phyloP scores from a whole-genome alignment of 2,797 vertebrate genomes.

The Falco novaeseelandiae region DNA sequence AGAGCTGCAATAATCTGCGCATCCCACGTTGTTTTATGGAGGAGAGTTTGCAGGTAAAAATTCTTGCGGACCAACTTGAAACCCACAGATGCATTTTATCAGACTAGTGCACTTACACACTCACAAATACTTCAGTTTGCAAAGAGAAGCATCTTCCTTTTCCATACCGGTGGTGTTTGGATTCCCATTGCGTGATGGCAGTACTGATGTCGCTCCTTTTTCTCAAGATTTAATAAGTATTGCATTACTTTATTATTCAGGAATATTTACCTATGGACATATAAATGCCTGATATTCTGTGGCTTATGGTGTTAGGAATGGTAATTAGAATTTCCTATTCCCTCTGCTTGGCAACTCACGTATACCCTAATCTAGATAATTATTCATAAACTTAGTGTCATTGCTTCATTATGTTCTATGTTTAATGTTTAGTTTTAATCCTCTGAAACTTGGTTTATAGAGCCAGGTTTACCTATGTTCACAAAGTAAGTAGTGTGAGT shows the following conservation, averaged over 20 bases:
- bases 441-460: background rate
- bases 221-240: background rate
- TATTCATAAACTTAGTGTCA: background rate
- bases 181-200: background rate
- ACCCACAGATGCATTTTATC: background rate
- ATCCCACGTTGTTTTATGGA: background rate
- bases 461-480: background rate
- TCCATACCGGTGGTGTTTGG: background rate
- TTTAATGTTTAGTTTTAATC: background rate
- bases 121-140: background rate
- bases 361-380: background rate
- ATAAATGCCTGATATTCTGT: background rate
- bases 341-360: background rate
- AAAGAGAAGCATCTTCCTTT: background rate
- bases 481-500: background rate
- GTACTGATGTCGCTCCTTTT: background rate
- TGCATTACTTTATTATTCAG: background rate
- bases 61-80: background rate
- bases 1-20: background rate
- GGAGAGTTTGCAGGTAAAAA: background rate
- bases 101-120: background rate
- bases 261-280: background rate
- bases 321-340: background rate
- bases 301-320: background rate
- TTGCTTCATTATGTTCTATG: background rate